Base-by-base conservation (phyloP, 2,888 invertebrate genomes). In the Campopleginae sp. region DNA sequence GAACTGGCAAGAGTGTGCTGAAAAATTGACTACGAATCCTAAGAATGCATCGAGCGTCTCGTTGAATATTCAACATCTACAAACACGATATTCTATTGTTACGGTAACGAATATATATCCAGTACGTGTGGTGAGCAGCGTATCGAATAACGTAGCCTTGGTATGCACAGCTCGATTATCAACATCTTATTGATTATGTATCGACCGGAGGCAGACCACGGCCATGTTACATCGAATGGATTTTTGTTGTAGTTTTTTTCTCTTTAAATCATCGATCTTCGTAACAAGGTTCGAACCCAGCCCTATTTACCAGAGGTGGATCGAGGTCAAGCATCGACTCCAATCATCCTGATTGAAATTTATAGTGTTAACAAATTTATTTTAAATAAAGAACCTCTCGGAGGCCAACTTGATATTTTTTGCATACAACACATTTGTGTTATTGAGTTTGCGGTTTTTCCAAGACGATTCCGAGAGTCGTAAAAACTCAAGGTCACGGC, bases 21-120 rank as follows among this genome's bases (percentile, higher is more conserved):
- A 44, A 70, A 42, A 19, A 76, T 82, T 82, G 63, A 70, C 71
- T 19, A 54, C 58, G 33, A 63, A 77, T 70, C 63, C 70, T 71
- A 63, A 63, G 70, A 46, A 38, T 33, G 70, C 42, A 79, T 33
- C 42, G 46, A 46, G 38, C 54, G 61, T 76, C 72, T 31, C 33
- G 77, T 77, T 77, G 76, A 82, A 82, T 82, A 82, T 82, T 82
- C 82, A 82, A 82, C 42, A 54, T 23, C 70, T 65, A 33, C 23
- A 31, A 61, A 71, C 54, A 70, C 70, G 61, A 82, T 79, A 78
- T 81, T 75, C 75, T 46, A 82, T 82, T 82, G 76, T 76, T 54
- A 48, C 23, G 33, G 27, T 38, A 51, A 46, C 12, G 33, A 31
- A 27, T 23, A 38, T 51, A 76, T 61, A 63, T 63, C 10, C 8